Evolutionary conservation across 2,113 vertebrate genomes (phyloP).

Genomic region (Ophiodon elongatus): DNA sequence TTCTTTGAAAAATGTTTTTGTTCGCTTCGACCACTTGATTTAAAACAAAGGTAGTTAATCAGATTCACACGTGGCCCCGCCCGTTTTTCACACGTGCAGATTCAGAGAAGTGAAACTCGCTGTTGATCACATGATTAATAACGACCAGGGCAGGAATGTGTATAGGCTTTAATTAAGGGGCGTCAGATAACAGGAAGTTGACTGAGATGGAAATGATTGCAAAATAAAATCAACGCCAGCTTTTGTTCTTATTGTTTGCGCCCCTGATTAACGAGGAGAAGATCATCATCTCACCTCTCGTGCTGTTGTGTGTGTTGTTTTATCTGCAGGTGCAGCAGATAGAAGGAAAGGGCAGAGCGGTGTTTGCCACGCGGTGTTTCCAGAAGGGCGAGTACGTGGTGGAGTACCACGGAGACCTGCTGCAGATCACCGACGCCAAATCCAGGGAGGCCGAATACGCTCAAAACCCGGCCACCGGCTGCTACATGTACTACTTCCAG

Average conservation of each 20-base stretch:
- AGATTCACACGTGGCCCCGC: not conserved
- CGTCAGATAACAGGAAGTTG: not conserved
- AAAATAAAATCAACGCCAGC: not conserved
- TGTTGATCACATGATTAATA: not conserved
- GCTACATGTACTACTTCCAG: constrained; percentile 99
- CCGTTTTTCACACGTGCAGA: not conserved
- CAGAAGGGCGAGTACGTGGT: constrained; percentile 95
- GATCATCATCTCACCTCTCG: not conserved
- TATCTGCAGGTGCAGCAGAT: constrained; percentile 91
- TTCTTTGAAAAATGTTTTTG: not conserved
- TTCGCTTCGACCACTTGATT: not conserved
- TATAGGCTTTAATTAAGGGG: no score
- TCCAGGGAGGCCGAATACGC: constrained; percentile 92
- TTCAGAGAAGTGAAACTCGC: not conserved
- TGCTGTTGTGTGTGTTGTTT: not conserved
- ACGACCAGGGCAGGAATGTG: not conserved
- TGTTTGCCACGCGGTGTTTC: constrained; percentile 92
- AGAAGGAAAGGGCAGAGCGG: constrained; percentile 91
- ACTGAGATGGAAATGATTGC: not conserved
- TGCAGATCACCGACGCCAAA: constrained; percentile 92
- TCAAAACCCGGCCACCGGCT: constrained; percentile 93
- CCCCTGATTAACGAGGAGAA: not conserved
- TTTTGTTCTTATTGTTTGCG: not conserved
- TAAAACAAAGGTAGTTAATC: not conserved
- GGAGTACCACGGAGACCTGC: constrained; percentile 97